A percentile compares a stretch with the other conserved stretches of the same genome.
Conservation (phyloP, 2,797 vertebrate genomes). For the Gila robusta region DNA sequence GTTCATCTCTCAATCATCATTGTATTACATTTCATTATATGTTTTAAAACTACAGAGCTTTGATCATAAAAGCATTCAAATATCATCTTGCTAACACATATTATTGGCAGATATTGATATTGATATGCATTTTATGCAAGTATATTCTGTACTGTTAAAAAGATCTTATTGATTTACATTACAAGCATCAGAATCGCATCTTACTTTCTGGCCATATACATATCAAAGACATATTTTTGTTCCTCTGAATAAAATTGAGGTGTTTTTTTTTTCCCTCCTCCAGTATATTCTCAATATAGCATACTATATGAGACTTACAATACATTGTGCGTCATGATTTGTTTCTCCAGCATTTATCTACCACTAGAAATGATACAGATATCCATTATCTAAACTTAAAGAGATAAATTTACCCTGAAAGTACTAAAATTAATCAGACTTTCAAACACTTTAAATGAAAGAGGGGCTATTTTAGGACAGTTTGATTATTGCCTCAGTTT, state of each 20-base stretch:
- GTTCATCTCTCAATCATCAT: background rate
- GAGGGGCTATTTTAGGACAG: background rate
- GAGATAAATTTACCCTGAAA: background rate
- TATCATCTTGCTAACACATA: background rate
- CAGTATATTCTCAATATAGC: background rate
- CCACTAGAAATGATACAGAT: background rate
- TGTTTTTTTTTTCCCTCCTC: rapidly evolving
- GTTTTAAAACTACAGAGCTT: background rate
- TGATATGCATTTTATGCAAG: background rate
- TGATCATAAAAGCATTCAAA: background rate
- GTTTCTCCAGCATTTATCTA: background rate
- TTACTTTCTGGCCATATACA: background rate
- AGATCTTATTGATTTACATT: background rate
- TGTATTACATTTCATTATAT: background rate
- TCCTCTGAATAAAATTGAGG: too few species aligned
- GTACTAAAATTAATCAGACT: background rate
- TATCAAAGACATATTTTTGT: background rate
- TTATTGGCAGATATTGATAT: background rate
- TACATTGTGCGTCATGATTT: background rate
- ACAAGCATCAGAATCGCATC: background rate
- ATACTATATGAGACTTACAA: background rate
- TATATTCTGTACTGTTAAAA: background rate
- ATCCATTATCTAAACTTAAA: background rate
- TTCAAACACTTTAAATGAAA: background rate
- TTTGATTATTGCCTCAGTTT: background rate